A percentile compares a stretch with the other conserved stretches of the same genome.
These are phyloP conservation scores for Zapornia atra DNA, from an alignment of 2,113 vertebrate species.

Conservation along the genomic window DNA sequence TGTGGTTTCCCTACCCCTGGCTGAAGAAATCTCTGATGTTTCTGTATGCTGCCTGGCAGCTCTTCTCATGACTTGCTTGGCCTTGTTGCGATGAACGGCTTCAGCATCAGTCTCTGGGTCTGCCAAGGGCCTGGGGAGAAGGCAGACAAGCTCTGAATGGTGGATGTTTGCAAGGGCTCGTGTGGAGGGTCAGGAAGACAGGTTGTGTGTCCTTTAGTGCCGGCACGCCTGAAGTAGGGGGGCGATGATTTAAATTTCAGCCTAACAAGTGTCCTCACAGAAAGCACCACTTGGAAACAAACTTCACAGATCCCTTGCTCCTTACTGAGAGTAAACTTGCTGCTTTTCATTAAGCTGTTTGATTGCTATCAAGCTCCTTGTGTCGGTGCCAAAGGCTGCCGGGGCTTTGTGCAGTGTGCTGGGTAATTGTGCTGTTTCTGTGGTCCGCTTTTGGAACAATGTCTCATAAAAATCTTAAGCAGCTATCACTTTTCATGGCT, in stretches of 20 bases:
- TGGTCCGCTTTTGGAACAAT: slow-evolving; percentile 50
- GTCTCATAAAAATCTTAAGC: slow-evolving; percentile 71
- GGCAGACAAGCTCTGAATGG: background rate
- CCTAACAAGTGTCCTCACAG: slow-evolving; percentile 37
- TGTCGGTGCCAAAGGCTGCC: slow-evolving; percentile 48
- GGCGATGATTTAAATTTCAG: background rate
- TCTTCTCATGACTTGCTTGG: background rate
- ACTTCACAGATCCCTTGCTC: slow-evolving; percentile 36
- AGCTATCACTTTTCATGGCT: slow-evolving; percentile 74
- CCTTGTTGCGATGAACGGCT: background rate
- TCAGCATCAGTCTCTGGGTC: background rate
- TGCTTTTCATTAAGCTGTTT: slow-evolving; percentile 60
- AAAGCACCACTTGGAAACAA: slow-evolving; percentile 56
- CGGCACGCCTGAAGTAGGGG: background rate
- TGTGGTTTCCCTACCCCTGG: background rate
- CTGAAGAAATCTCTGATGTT: background rate
- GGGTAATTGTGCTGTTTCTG: slow-evolving; percentile 55
- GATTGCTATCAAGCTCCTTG: slow-evolving; percentile 51
- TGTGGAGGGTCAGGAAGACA: background rate
- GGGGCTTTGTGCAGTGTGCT: slow-evolving; percentile 1
- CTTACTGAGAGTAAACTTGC: slow-evolving; percentile 40
- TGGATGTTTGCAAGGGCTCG: background rate
- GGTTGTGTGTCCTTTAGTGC: background rate
- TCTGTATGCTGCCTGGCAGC: background rate
- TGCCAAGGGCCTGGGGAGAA: background rate